Percentiles rank a stretch among this genome's conserved stretches.
phyloP scores from a whole-genome alignment of 2,888 invertebrate species.

The Anaspis maculata region DNA sequence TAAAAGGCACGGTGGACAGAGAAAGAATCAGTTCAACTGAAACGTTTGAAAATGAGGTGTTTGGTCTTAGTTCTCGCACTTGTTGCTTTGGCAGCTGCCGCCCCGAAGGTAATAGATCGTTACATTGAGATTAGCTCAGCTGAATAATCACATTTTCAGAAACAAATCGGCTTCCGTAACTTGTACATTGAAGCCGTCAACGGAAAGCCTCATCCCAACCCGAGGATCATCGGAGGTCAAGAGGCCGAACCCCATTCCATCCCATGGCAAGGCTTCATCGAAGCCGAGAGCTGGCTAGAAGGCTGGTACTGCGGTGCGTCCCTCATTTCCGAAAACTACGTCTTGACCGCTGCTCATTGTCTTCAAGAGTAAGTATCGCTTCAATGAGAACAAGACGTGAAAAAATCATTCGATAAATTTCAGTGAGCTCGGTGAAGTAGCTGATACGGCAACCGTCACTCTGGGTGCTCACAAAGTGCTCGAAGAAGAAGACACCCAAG shows the following conservation, averaged over 20 bases:
- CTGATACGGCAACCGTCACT: constrained; percentile 5
- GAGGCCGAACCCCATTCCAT: constrained; percentile 2
- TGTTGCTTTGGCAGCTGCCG: not conserved
- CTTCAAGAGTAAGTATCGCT: constrained; percentile 2
- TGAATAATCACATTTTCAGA: too few species aligned
- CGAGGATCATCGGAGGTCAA: constrained; percentile 1
- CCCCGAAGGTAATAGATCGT: not conserved
- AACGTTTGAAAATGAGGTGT: constrained; percentile 2
- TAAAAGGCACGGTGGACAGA: too few species aligned
- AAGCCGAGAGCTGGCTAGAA: not conserved
- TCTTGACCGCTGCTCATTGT: constrained; percentile 4
- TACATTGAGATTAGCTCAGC: too few species aligned
- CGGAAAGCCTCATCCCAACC: too few species aligned
- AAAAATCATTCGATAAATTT: not conserved
- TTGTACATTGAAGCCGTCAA: too few species aligned
- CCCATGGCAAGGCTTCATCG: constrained; percentile 5
- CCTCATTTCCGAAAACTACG: constrained; percentile 1
- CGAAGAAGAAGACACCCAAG: constrained; percentile 5
- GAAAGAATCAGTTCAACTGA: too few species aligned
- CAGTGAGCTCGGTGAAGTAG: constrained; percentile 1
- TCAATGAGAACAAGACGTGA: not conserved
- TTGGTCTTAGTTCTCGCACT: not conserved
- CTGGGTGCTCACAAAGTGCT: constrained; percentile 10
- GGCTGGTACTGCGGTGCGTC: constrained; percentile 8
- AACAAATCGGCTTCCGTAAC: too few species aligned